phyloP scores from a whole-genome alignment of 92 coral and sea anemone genomes.

The Zoanthus gigantus region DNA sequence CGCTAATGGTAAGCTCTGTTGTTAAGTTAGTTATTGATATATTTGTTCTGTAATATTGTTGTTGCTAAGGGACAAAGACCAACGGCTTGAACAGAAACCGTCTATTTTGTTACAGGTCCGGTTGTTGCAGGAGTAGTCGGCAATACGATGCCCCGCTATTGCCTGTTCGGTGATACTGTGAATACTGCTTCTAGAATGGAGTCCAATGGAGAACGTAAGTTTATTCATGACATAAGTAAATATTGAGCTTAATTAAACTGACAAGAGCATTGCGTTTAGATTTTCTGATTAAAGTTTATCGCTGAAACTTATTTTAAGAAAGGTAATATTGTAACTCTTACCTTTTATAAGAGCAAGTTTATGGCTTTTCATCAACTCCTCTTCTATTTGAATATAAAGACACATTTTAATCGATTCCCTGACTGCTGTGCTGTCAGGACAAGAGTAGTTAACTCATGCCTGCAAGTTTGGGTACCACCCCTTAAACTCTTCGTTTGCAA shows the following conservation, averaged over 20 bases:
- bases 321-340: no score
- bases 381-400: no score
- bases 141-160: conserved; percentile 94
- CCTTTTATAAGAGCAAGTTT: no score
- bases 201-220: conserved; percentile 92
- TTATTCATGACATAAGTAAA: not conserved
- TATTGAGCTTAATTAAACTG: no score
- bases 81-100: not conserved
- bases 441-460: not conserved
- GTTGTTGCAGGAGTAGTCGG: conserved; percentile 99
- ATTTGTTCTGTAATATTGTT: not conserved
- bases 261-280: no score
- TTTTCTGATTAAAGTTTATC: no score
- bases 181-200: conserved; percentile 98
- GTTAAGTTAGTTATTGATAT: not conserved
- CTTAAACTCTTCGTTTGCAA: no score
- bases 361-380: no score
- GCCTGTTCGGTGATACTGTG: conserved; percentile 96
- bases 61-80: not conserved
- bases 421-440: not conserved
- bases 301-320: no score
- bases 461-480: no score
- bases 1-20: no score
- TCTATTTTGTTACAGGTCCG: conserved; percentile 68
- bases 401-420: no score